phyloP scores from a whole-genome alignment of 2,113 vertebrate species.

The Trichomycterus rosablanca region DNA sequence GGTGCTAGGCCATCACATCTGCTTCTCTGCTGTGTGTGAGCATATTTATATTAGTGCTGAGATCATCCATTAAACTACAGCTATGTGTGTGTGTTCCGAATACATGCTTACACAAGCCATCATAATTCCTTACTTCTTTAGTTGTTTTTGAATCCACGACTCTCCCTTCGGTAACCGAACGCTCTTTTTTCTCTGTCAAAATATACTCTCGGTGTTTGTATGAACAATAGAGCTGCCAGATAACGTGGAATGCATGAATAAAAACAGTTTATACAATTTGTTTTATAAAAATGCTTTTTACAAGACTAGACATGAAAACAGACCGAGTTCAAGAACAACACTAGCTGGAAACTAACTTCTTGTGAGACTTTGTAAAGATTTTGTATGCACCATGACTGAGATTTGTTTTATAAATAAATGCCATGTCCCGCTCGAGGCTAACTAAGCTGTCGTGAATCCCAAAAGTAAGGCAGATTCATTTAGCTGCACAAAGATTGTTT shows the following conservation, averaged over 20 bases:
- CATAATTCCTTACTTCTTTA: background rate
- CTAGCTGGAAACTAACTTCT: too few species aligned
- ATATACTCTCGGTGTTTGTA: constrained; percentile 8
- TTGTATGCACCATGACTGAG: too few species aligned
- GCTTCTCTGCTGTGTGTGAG: constrained; percentile 17
- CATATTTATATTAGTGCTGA: constrained; percentile 42
- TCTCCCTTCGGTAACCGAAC: background rate
- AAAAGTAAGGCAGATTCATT: too few species aligned
- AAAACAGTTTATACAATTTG: background rate
- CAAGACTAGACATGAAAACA: background rate
- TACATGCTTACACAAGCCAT: constrained; percentile 8
- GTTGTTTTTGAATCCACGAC: background rate
- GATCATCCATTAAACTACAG: constrained; percentile 38
- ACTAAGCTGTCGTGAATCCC: too few species aligned
- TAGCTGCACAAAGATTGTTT: too few species aligned
- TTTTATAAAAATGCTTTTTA: background rate
- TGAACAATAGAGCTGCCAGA: too few species aligned
- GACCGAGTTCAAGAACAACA: too few species aligned
- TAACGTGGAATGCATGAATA: too few species aligned
- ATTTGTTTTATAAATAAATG: too few species aligned
- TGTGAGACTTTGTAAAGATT: too few species aligned
- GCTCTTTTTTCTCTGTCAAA: constrained; percentile 16
- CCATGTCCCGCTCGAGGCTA: too few species aligned
- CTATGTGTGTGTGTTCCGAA: constrained; percentile 21
- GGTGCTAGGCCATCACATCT: constrained; percentile 29